These are phyloP conservation scores for Fabriciana adippe DNA, from an alignment of 2,888 invertebrate species.

Conservation along the genomic window DNA sequence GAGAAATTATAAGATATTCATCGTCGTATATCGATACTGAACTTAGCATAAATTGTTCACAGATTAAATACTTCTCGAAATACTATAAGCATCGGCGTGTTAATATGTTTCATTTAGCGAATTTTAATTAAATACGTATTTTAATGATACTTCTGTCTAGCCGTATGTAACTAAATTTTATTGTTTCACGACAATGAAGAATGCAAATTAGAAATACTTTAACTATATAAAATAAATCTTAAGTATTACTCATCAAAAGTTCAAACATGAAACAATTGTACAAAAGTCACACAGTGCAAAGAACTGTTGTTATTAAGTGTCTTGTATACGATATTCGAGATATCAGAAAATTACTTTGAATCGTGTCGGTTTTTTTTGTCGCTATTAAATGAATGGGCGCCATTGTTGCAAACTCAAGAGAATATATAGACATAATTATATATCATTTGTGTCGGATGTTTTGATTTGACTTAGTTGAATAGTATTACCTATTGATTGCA, in stretches of 20 bases:
- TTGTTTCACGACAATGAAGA: no score
- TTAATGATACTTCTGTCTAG: no score
- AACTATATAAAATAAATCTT: neutral
- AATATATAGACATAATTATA: constrained; percentile 44
- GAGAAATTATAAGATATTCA: constrained; percentile 20
- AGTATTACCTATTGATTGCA: neutral
- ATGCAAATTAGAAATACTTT: no score
- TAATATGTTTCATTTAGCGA: no score
- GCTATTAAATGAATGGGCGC: constrained; percentile 36
- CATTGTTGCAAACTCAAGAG: constrained; percentile 50
- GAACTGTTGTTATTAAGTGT: constrained; percentile 10
- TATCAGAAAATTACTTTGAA: constrained; percentile 26
- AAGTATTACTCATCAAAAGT: constrained; percentile 16
- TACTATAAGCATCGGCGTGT: no score
- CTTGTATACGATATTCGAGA: constrained; percentile 26
- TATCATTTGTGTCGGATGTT: constrained; percentile 24
- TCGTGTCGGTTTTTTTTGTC: constrained; percentile 33
- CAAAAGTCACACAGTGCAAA: constrained; percentile 1
- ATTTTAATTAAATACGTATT: no score
- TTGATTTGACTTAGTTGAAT: constrained; percentile 26
- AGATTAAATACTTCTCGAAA: no score
- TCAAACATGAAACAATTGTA: constrained; percentile 1
- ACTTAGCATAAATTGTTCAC: neutral
- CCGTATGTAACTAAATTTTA: no score
- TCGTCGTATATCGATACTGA: neutral